Conservation (phyloP, 2,797 vertebrate genomes). For the Cirrhinus mrigala region DNA sequence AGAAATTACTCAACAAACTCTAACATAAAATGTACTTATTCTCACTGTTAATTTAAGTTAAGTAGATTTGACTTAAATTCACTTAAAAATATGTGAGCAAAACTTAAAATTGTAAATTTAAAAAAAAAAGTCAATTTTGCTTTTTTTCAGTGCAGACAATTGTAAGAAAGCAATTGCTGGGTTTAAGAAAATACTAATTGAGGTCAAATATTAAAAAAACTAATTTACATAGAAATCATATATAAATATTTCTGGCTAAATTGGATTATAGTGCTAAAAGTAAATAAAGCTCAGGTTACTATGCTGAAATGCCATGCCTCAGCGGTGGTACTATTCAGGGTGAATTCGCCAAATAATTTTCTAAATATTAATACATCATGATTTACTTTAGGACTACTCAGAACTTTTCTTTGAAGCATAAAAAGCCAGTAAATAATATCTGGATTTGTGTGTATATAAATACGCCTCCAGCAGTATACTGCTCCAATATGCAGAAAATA, state of each 20-base stretch:
- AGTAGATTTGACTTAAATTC: too few species aligned
- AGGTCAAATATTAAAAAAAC: background rate
- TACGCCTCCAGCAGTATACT: conserved; percentile 64
- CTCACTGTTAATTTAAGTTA: too few species aligned
- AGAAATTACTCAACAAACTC: too few species aligned
- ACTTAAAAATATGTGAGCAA: too few species aligned
- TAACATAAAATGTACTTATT: too few species aligned
- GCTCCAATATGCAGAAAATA: conserved; percentile 72
- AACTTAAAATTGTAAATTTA: too few species aligned
- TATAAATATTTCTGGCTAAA: background rate
- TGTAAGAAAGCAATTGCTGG: background rate
- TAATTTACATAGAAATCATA: background rate
- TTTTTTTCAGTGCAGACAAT: background rate
- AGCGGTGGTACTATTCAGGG: background rate
- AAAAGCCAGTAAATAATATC: conserved; percentile 33
- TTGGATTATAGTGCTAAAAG: background rate
- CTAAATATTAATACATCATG: conserved; percentile 47
- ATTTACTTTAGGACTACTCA: conserved; percentile 39
- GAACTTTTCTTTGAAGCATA: conserved; percentile 41
- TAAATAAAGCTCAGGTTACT: background rate
- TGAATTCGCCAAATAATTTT: background rate
- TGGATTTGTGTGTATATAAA: conserved; percentile 37
- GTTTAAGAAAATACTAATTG: background rate
- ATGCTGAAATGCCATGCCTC: background rate
- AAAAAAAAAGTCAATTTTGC: too few species aligned